Conservation (phyloP, 2,113 vertebrate genomes). For the Anhinga anhinga region DNA sequence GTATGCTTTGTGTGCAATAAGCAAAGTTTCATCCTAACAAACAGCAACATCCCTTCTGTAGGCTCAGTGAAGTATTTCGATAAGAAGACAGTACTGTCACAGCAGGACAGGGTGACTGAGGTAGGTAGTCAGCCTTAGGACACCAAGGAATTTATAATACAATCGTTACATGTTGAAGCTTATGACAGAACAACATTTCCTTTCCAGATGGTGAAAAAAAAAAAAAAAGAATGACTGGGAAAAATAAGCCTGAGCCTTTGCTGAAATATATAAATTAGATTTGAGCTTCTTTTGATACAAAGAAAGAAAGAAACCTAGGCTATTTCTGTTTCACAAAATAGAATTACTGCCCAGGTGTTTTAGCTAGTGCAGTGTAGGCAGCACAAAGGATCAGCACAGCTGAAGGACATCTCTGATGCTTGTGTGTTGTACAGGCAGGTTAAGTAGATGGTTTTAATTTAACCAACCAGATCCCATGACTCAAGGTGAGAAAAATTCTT, state of each 20-base stretch:
- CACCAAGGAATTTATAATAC: neutral
- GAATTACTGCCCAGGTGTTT: neutral
- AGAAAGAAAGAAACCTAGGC: neutral
- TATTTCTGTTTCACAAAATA: neutral
- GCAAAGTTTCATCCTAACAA: neutral
- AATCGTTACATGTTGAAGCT: neutral
- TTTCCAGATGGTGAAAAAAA: neutral
- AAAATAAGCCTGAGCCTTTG: neutral
- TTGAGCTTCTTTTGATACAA: neutral
- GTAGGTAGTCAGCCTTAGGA: neutral
- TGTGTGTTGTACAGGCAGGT: neutral
- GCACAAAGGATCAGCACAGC: neutral
- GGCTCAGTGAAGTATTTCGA: neutral
- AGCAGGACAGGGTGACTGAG: neutral
- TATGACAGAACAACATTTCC: neutral
- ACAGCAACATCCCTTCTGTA: neutral
- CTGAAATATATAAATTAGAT: neutral
- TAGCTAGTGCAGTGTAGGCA: neutral
- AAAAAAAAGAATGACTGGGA: neutral
- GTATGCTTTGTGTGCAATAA: neutral
- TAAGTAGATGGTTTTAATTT: constrained; percentile 21
- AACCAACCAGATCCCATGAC: neutral
- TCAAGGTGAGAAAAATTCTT: constrained; percentile 52
- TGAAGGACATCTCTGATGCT: neutral
- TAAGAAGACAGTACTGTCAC: neutral